Evolutionary conservation across 1,140 invertebrate genomes (phyloP), one percentile per base, ranked within the genome.

Genomic region (Limonius californicus): DNA sequence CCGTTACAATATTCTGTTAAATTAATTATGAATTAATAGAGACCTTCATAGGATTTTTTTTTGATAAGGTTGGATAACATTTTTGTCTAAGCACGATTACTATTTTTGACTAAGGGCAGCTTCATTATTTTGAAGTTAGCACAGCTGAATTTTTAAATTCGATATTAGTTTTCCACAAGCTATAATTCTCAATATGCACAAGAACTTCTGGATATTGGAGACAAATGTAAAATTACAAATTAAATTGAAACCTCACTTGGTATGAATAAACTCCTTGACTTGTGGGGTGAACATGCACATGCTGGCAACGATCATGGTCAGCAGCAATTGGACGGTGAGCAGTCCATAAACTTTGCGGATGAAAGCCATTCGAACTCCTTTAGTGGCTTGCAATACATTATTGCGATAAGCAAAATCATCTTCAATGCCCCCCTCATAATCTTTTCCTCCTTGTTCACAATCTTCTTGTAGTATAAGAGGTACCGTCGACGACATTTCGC

Each of bases 321-420:
- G 77, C 20, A 90, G 74, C 20, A 94, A 79, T 74, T 94, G 91
- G 15, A 87, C 78, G 18, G 83, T 84, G 12, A 94, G 76, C 15
- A 94, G 81, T 1, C 88, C 87, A 78, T 92, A 94, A 2, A 94
- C 91, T 75, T 94, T 94, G n/a, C 90, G 82, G 47, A 94, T 80
- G 71, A 94, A 94, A 1, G 78, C 87, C 68, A 89, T 78, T 50
- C 87, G 80, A 62, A 89, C 87, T 58, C 81, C 80, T 63, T 84
- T 81, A 42, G 80, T 79, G 0, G 86, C 85, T 72, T 85, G 82
- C 32, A 80, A 69, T 12, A 89, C 86, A 80, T 88, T 88, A 70
- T 88, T 89, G 53, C 81, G 79, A 69, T 86, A 88, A 2, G 82
- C 78, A 79, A 88, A 87, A 71, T 88, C 86, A 80, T 87, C 79